Base-by-base conservation (phyloP, 2,113 vertebrate genomes). In the Herpetotheres cachinnans region DNA sequence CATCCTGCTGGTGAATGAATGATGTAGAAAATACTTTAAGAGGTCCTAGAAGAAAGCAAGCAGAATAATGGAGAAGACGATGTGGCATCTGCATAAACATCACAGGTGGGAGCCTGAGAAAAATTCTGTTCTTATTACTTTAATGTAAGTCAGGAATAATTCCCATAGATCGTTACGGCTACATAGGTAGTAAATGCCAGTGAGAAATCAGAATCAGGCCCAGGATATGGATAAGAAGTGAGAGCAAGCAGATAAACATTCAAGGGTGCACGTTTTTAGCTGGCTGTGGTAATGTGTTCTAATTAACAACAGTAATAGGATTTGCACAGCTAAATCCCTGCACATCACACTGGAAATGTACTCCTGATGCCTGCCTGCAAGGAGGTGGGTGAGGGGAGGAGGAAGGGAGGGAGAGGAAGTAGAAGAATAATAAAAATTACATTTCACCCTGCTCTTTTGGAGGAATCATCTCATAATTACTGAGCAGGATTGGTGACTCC, bases 241-340 rank as follows among this genome's bases (percentile, higher is more conserved):
- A 72, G 63, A 91, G 34, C 18, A 50, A 70, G 63, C 13, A 90
- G 69, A 76, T 79, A 29, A 85, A 84, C 77, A 49, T 67, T 79
- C 70, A 74, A 82, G 69, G n/a, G 38, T 65, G 42, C 38, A 70
- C 0, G 0, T 58, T 78, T 96, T 88, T 55, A 70, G 40, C 50
- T 95, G 76, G 16, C 65, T 84, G 67, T 88, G 59, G 42, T 94
- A 87, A 93, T 79, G 13, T 89, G 79, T 70, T 97, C 82, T 92
- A 90, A 95, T 97, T 93, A 93, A 86, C 76, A 90, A 16, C 46
- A 88, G 65, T 76, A 95, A 93, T 77, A 89, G 76, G 65, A 88
- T 97, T 91, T 13, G 2, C n/a, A 63, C 38, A 72, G 82, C 72
- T 94, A 94, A 96, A 94, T 91, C 76, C 69, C 82, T 71, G 42